A percentile compares a stretch with the other conserved stretches of the same genome.
Conservation (phyloP, 1,140 invertebrate genomes). For the Hylaeus volcanicus region DNA sequence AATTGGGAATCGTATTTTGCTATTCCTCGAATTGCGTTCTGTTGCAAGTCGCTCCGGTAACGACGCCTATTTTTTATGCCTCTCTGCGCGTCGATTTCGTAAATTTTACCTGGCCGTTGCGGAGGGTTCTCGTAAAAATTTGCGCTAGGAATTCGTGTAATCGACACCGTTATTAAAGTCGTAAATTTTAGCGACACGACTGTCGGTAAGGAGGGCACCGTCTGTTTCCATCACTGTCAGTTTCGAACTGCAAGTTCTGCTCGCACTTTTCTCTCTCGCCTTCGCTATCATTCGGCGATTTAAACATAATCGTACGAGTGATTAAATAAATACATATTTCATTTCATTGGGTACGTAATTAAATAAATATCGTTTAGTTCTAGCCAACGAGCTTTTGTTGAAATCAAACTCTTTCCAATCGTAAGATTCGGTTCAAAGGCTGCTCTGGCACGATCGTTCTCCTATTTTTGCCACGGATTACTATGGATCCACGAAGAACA, state of each 20-base stretch:
- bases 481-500: neutral
- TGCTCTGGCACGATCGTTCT: neutral
- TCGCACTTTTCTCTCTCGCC: neutral
- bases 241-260: neutral
- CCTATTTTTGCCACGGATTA: neutral
- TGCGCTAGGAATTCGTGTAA: neutral
- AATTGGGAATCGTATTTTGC: neutral
- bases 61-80: neutral
- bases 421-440: neutral
- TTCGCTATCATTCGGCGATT: no score
- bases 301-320: no score
- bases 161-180: neutral
- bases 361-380: no score
- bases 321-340: no score
- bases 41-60: neutral
- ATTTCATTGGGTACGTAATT: no score
- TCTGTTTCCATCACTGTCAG: neutral
- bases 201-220: neutral
- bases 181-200: neutral
- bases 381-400: no score
- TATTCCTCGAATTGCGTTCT: slow-evolving; percentile 11
- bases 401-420: no score
- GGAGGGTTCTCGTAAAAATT: neutral
- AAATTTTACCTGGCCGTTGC: neutral
- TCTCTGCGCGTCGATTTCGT: neutral